Evolutionary conservation across 2,113 vertebrate genomes (phyloP).

Genomic region (Cranoglanis bouderius): DNA sequence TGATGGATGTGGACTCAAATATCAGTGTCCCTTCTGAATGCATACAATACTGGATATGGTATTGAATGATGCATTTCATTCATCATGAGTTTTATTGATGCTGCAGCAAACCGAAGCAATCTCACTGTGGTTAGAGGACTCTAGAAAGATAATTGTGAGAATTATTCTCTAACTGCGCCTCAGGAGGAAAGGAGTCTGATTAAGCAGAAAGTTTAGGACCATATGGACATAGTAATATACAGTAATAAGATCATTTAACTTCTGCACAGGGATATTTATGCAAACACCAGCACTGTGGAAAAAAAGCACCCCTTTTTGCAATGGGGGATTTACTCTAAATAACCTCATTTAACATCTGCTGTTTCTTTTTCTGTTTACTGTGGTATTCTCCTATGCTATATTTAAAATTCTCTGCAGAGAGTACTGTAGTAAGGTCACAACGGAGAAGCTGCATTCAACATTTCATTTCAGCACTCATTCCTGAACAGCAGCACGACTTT

Average conservation of each 20-base stretch:
- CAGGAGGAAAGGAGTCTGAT: not conserved
- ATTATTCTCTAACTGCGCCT: not conserved
- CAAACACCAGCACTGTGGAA: not conserved
- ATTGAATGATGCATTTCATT: not conserved
- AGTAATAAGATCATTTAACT: not conserved
- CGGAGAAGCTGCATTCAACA: conserved; percentile 28
- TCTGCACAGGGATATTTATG: conserved; percentile 29
- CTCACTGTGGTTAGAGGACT: not conserved
- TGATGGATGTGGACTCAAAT: not conserved
- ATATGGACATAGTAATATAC: not conserved
- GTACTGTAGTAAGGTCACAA: not conserved
- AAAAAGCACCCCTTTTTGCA: not conserved
- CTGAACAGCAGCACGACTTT: conserved; percentile 64
- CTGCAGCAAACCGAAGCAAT: not conserved
- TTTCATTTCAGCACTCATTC: conserved; percentile 64
- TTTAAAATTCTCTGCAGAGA: conserved; percentile 3
- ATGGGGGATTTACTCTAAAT: not conserved
- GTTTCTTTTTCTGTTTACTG: not conserved
- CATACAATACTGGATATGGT: too few relatives aligned
- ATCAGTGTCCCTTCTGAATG: not conserved
- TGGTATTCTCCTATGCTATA: not conserved
- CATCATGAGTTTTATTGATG: not conserved
- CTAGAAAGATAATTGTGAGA: not conserved
- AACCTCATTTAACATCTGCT: not conserved
- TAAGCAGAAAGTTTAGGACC: not conserved